These are phyloP conservation scores for Halichondria panicea DNA, from an alignment of 37 sponge, comb jelly and placozoan genomes.

Conservation along the genomic window DNA sequence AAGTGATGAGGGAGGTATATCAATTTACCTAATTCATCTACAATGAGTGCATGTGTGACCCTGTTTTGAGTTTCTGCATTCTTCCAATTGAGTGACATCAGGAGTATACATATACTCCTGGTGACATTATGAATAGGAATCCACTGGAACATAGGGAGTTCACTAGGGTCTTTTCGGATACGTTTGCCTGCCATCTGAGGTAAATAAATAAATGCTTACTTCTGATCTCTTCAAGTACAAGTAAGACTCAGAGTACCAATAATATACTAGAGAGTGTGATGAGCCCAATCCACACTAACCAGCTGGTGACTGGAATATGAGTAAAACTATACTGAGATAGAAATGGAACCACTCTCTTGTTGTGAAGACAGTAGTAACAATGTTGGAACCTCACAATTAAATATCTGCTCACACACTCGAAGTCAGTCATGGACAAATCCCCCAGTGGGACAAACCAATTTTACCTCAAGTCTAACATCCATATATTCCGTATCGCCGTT, in stretches of 20 bases:
- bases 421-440: too few relatives aligned
- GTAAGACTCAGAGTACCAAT: too few relatives aligned
- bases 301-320: too few relatives aligned
- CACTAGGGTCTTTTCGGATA: neutral
- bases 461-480: too few relatives aligned
- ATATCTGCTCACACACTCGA: too few relatives aligned
- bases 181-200: slow-evolving; percentile 1
- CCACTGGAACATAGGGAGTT: slow-evolving; percentile 56
- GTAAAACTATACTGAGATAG: too few relatives aligned
- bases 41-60: slow-evolving; percentile 58
- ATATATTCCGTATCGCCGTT: too few relatives aligned
- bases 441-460: too few relatives aligned
- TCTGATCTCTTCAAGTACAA: slow-evolving; percentile 3
- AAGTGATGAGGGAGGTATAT: neutral
- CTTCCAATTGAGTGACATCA: slow-evolving; percentile 44
- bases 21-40: slow-evolving; percentile 76
- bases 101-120: too few relatives aligned
- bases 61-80: slow-evolving; percentile 79
- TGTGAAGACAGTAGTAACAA: too few relatives aligned
- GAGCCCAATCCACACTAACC: slow-evolving; percentile 35
- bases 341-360: too few relatives aligned
- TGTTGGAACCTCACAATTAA: too few relatives aligned
- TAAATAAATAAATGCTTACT: neutral
- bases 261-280: neutral
- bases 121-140: slow-evolving; percentile 52